Conservation (phyloP, 2,888 invertebrate genomes). For the Falcaria lacertinaria region DNA sequence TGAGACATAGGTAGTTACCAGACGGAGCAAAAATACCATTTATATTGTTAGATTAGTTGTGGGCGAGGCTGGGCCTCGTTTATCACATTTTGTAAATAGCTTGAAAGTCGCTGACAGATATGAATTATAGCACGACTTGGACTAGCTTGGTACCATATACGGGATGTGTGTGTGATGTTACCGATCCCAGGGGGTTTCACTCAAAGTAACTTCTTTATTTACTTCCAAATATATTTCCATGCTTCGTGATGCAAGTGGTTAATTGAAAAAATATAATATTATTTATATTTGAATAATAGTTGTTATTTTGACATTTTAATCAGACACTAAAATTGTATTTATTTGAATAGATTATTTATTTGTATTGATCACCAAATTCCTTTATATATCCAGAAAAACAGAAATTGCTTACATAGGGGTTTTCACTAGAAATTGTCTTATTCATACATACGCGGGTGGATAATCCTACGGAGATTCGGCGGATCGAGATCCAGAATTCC, state of each 20-base stretch:
- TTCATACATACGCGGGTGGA: conserved; percentile 20
- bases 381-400: no score
- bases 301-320: no score
- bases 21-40: conserved; percentile 28
- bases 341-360: no score
- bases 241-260: no score
- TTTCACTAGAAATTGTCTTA: no score
- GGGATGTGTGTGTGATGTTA: conserved; percentile 8
- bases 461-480: conserved; percentile 49
- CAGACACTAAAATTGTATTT: no score
- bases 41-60: conserved; percentile 38
- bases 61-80: conserved; percentile 34
- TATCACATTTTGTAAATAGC: conserved; percentile 51
- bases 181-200: background rate
- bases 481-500: conserved; percentile 41
- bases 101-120: conserved; percentile 41
- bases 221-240: no score
- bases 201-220: background rate
- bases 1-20: conserved; percentile 12
- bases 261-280: no score
- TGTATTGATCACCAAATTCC: no score
- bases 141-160: conserved; percentile 10
- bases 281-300: background rate
- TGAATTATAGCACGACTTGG: conserved; percentile 31
- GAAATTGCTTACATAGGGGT: no score